Base-by-base conservation (phyloP, 2,888 invertebrate genomes). In the Coelogynopora nodosa region DNA sequence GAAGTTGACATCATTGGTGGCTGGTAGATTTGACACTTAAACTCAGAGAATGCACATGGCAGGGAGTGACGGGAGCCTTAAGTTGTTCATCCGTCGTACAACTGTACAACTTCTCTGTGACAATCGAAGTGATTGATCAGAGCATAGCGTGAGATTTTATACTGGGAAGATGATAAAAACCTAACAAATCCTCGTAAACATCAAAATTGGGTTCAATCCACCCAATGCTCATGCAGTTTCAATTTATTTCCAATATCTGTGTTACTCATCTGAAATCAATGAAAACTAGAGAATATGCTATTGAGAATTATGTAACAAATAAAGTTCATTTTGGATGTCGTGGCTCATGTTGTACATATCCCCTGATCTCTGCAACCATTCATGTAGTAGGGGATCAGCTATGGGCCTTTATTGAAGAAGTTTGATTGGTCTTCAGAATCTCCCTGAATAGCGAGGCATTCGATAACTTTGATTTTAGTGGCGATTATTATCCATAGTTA, bases 111-210 rank as follows among this genome's bases (percentile, higher is more conserved):
- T n/a, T n/a, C n/a, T n/a, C n/a, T n/a, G n/a, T n/a, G n/a, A n/a
- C n/a, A n/a, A n/a, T n/a, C n/a, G n/a, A n/a, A n/a, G n/a, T n/a
- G n/a, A n/a, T n/a, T n/a, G n/a, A n/a, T n/a, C n/a, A n/a, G n/a
- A n/a, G n/a, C n/a, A n/a, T n/a, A n/a, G n/a, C n/a, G n/a, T n/a
- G n/a, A n/a, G n/a, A n/a, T n/a, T n/a, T n/a, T n/a, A n/a, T n/a
- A n/a, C n/a, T n/a, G n/a, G n/a, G n/a, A n/a, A n/a, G n/a, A n/a
- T n/a, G n/a, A n/a, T n/a, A n/a, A n/a, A n/a, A n/a, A n/a, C n/a
- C n/a, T n/a, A n/a, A n/a, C n/a, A n/a, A n/a, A 74, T 74, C 74
- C 74, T 74, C 74, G 23, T 74, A 26, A 13, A 74, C 74, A 74
- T 74, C 27, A 26, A 74, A 74, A 74, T 74, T 74, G 5, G 74